phyloP scores from a whole-genome alignment of 1,140 invertebrate genomes.

The Chymomyza costata region DNA sequence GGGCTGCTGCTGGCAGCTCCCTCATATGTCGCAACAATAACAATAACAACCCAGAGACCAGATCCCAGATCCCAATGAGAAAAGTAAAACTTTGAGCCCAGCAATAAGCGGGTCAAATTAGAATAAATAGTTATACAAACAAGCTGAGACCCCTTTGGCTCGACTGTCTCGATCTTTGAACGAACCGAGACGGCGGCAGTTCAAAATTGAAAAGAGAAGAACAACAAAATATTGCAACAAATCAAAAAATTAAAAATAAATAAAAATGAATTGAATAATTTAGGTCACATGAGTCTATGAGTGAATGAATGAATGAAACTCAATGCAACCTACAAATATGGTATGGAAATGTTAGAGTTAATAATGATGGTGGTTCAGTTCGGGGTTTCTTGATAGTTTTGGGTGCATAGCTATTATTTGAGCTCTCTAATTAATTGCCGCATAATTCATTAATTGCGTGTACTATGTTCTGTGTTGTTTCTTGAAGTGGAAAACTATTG shows the following conservation, averaged over 20 bases:
- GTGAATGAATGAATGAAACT: constrained; percentile 9
- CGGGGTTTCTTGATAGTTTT: constrained; percentile 8
- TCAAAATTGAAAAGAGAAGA: neutral
- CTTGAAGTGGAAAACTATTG: constrained; percentile 6
- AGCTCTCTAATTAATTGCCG: constrained; percentile 67
- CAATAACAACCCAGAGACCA: constrained; percentile 10
- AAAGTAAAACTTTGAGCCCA: constrained; percentile 24
- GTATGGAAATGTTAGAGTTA: neutral
- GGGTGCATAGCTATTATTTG: too few relatives aligned
- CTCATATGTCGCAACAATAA: neutral
- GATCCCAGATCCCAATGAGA: constrained; percentile 23
- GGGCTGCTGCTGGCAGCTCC: constrained; percentile 19
- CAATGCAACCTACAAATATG: neutral
- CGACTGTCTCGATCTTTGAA: constrained; percentile 7
- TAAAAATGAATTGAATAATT: constrained; percentile 75
- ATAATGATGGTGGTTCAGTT: constrained; percentile 10
- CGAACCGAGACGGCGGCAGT: neutral
- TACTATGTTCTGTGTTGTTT: too few relatives aligned
- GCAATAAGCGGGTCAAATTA: constrained; percentile 74
- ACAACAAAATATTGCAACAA: constrained; percentile 58
- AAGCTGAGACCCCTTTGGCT: constrained; percentile 57
- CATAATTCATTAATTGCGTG: constrained; percentile 60
- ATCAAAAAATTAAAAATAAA: constrained; percentile 75
- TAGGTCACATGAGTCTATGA: constrained; percentile 54
- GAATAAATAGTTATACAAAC: constrained; percentile 74